Percentiles rank a stretch among this genome's conserved stretches.
These are phyloP conservation scores for Hydrochoerus hydrochaeris DNA, from an alignment of 2,113 vertebrate species.

Conservation along the genomic window DNA sequence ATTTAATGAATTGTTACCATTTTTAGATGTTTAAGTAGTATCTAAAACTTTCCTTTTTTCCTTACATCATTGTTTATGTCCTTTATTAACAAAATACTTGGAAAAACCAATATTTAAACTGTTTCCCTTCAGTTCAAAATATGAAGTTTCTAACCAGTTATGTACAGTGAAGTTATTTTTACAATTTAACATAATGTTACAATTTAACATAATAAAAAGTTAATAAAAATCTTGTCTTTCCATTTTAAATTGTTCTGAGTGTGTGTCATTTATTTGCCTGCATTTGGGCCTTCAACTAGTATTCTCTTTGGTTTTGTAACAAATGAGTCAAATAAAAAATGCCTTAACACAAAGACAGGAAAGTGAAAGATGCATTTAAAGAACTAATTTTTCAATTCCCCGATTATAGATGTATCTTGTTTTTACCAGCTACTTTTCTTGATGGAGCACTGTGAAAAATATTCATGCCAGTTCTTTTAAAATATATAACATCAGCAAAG, in stretches of 20 bases:
- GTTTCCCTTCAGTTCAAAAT: conserved; percentile 25
- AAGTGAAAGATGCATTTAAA: conserved; percentile 12
- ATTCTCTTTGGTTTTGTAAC: conserved; percentile 8
- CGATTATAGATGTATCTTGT: not conserved
- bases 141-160: conserved; percentile 30
- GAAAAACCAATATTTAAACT: not conserved
- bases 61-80: not conserved
- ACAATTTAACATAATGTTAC: not conserved
- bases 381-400: conserved; percentile 27
- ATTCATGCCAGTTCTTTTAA: conserved; percentile 2
- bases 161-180: not conserved
- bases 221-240: not conserved
- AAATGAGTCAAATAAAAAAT: conserved; percentile 47
- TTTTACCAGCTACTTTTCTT: conserved; percentile 34
- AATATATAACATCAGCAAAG: conserved; percentile 51
- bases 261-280: not conserved
- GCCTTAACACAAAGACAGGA: not conserved
- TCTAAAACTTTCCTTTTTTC: conserved; percentile 49
- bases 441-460: not conserved
- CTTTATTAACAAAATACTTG: not conserved
- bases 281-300: not conserved
- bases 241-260: not conserved
- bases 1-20: not conserved
- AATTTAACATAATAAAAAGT: not conserved
- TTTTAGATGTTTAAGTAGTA: not conserved